phyloP scores from a whole-genome alignment of 2,113 vertebrate species.

The Colinus virginianus region DNA sequence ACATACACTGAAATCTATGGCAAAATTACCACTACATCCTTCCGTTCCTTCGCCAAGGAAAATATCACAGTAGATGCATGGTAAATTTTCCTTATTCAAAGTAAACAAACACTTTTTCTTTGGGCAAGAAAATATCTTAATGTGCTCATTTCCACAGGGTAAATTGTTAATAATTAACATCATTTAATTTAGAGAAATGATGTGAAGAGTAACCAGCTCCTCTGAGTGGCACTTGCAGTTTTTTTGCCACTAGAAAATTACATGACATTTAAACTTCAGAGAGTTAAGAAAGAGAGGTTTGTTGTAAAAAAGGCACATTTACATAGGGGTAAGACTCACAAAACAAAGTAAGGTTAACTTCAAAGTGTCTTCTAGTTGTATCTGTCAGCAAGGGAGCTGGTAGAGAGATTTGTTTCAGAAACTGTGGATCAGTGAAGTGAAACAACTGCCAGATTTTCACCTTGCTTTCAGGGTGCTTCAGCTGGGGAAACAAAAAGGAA shows the following conservation, averaged over 20 bases:
- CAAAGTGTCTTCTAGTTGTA: not conserved
- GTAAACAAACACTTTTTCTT: not conserved
- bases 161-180: not conserved
- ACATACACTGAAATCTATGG: not conserved
- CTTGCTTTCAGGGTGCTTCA: not conserved
- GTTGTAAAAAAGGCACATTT: not conserved
- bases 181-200: not conserved
- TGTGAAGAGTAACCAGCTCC: not conserved
- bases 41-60: not conserved
- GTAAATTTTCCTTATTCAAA: not conserved
- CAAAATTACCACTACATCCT: not conserved
- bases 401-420: not conserved
- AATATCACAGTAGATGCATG: not conserved
- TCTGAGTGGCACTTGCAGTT: not conserved
- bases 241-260: not conserved
- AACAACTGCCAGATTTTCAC: not conserved
- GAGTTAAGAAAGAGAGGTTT: not conserved
- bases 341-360: not conserved
- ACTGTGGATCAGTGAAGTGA: not conserved
- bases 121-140: not conserved
- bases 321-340: not conserved
- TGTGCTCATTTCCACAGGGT: rapidly evolving
- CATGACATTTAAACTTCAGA: not conserved
- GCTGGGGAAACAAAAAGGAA: not conserved
- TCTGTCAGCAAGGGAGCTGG: not conserved